phyloP scores from a whole-genome alignment of 1,140 invertebrate genomes.

The Sitophilus oryzae region DNA sequence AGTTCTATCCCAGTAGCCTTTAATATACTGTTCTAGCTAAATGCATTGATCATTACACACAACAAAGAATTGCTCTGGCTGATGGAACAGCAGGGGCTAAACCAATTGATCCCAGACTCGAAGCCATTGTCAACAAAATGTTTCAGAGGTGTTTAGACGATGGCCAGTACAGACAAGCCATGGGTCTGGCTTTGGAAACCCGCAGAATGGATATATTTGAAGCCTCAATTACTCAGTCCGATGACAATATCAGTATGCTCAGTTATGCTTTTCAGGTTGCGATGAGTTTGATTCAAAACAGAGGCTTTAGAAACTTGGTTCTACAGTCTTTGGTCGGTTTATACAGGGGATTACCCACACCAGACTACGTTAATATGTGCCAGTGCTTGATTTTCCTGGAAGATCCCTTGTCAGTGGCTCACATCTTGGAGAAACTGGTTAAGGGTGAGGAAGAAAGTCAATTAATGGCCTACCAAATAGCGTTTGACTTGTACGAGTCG shows the following conservation, averaged over 20 bases:
- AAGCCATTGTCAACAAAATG: slow-evolving; percentile 94
- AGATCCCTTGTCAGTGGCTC: slow-evolving; percentile 84
- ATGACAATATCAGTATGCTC: slow-evolving; percentile 86
- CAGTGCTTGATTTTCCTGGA: slow-evolving; percentile 96
- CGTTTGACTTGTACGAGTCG: slow-evolving; percentile 98
- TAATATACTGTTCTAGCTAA: slow-evolving; percentile 57
- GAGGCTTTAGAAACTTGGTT: slow-evolving; percentile 85
- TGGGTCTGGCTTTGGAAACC: slow-evolving; percentile 93
- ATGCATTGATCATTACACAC: slow-evolving; percentile 92
- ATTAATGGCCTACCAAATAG: slow-evolving; percentile 98
- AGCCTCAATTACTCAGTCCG: slow-evolving; percentile 82
- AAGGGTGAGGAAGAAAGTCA: slow-evolving; percentile 66
- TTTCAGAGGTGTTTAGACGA: slow-evolving; percentile 93
- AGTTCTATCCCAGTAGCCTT: background rate
- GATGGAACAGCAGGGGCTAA: slow-evolving; percentile 59
- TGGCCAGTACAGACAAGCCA: slow-evolving; percentile 86
- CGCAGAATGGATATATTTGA: slow-evolving; percentile 94
- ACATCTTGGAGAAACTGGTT: slow-evolving; percentile 83
- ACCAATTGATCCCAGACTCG: slow-evolving; percentile 79
- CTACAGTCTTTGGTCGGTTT: slow-evolving; percentile 82
- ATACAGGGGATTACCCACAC: slow-evolving; percentile 77
- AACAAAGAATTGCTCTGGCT: slow-evolving; percentile 67
- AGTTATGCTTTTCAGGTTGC: slow-evolving; percentile 80
- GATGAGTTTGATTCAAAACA: slow-evolving; percentile 92
- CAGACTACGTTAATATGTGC: slow-evolving; percentile 94